Percentiles rank a stretch among this genome's conserved stretches.
Evolutionary conservation across 2,113 vertebrate genomes (phyloP).

Genomic region (Gobius niger): DNA sequence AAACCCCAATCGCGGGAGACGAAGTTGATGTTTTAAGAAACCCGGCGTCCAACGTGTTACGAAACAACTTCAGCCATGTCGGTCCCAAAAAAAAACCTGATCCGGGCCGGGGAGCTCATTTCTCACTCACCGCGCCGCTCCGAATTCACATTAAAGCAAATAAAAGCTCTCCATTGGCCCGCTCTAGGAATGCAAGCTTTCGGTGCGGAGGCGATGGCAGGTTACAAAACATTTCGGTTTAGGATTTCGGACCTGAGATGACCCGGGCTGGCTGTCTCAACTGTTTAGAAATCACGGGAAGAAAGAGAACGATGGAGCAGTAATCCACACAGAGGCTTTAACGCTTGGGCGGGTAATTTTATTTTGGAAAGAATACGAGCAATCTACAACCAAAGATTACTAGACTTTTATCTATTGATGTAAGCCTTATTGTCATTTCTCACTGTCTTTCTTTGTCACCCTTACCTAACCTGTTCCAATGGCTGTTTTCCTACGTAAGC

Average conservation of each 20-base stretch:
- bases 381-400: background rate
- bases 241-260: slow-evolving; percentile 42
- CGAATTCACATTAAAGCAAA: slow-evolving; percentile 27
- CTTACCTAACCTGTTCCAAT: background rate
- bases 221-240: slow-evolving; percentile 47
- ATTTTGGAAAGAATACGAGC: slow-evolving; percentile 29
- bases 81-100: slow-evolving; percentile 23
- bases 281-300: slow-evolving; percentile 14
- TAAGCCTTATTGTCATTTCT: background rate
- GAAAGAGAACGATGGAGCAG: slow-evolving; percentile 24
- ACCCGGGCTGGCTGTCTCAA: slow-evolving; percentile 34
- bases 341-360: slow-evolving; percentile 23
- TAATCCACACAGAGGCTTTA: slow-evolving; percentile 40
- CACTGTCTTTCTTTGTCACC: slow-evolving; percentile 1
- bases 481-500: slow-evolving; percentile 28
- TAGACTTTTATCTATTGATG: too few species aligned
- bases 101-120: slow-evolving; percentile 28
- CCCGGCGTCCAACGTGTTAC: slow-evolving; percentile 26
- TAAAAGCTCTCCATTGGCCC: slow-evolving; percentile 50
- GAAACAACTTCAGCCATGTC: slow-evolving; percentile 36
- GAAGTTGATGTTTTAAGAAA: slow-evolving; percentile 16
- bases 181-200: slow-evolving; percentile 50
- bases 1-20: background rate
- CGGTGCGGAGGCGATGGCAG: slow-evolving; percentile 20
- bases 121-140: slow-evolving; percentile 19